Conservation (phyloP, 2,888 invertebrate species). For the Megamerina dolium region DNA sequence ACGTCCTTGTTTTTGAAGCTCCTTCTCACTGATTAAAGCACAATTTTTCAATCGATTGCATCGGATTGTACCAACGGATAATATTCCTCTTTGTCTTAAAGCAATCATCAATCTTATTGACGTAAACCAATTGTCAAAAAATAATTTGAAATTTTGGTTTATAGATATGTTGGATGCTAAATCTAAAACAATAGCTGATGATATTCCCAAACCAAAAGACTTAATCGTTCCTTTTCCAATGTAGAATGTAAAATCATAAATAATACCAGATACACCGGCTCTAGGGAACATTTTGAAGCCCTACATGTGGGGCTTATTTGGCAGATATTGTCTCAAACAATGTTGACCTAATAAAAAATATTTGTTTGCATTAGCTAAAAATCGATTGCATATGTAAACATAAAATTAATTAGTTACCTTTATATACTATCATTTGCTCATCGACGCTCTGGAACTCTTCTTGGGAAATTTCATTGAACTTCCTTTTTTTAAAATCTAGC, state of each 20-base stretch:
- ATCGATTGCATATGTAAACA: conserved; percentile 1
- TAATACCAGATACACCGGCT: conserved; percentile 17
- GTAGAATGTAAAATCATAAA: conserved; percentile 9
- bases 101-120: conserved; percentile 8
- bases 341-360: too few relatives aligned
- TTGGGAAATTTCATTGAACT: too few relatives aligned
- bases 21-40: conserved; percentile 14
- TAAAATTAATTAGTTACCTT: too few relatives aligned
- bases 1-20: conserved; percentile 15
- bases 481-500: too few relatives aligned
- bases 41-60: conserved; percentile 16
- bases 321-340: conserved; percentile 5
- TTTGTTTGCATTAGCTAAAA: too few relatives aligned
- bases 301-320: conserved; percentile 16
- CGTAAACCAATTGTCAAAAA: conserved; percentile 9
- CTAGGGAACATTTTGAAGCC: conserved; percentile 16
- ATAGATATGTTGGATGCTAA: conserved; percentile 8
- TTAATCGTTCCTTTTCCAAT: conserved; percentile 7
- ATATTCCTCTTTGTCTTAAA: conserved; percentile 16
- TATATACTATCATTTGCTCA: too few relatives aligned
- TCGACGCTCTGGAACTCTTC: too few relatives aligned
- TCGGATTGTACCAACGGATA: conserved; percentile 16
- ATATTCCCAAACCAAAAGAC: conserved; percentile 8
- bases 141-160: conserved; percentile 5
- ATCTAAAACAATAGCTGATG: too few relatives aligned